Evolutionary conservation across 2,888 invertebrate genomes (phyloP).

Genomic region (Blastobasis adustella): DNA sequence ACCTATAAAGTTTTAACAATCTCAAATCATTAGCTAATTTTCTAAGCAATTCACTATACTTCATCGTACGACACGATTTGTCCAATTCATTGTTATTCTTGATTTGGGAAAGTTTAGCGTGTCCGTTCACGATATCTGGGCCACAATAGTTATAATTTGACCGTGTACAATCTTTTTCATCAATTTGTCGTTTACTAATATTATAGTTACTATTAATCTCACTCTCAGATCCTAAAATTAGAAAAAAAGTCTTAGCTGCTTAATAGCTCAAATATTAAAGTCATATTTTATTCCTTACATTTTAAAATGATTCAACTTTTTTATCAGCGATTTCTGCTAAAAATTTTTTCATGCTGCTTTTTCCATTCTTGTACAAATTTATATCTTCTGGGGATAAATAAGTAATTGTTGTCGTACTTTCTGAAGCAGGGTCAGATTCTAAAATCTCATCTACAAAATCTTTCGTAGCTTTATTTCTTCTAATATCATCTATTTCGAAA

Average conservation of each 20-base stretch:
- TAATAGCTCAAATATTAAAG: too few relatives aligned
- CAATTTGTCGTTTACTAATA: background rate
- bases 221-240: slow-evolving; percentile 1
- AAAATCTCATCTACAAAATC: slow-evolving; percentile 62
- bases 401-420: slow-evolving; percentile 29
- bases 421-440: slow-evolving; percentile 44
- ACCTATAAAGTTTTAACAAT: slow-evolving; percentile 26
- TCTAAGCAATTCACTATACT: slow-evolving; percentile 19
- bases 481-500: slow-evolving; percentile 52
- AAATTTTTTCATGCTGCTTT: slow-evolving; percentile 41
- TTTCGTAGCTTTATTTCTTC: slow-evolving; percentile 42
- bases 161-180: too few relatives aligned
- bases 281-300: too few relatives aligned
- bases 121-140: too few relatives aligned
- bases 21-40: slow-evolving; percentile 28
- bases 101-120: too few relatives aligned
- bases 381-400: slow-evolving; percentile 31
- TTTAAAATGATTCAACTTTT: slow-evolving; percentile 8
- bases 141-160: too few relatives aligned
- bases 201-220: background rate
- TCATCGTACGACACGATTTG: background rate
- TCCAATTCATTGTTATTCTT: too few relatives aligned
- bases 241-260: background rate
- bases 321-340: slow-evolving; percentile 34
- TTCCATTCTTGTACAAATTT: slow-evolving; percentile 32